These are phyloP conservation scores for Parambassis ranga DNA, from an alignment of 2,797 vertebrate species.

Conservation along the genomic window DNA sequence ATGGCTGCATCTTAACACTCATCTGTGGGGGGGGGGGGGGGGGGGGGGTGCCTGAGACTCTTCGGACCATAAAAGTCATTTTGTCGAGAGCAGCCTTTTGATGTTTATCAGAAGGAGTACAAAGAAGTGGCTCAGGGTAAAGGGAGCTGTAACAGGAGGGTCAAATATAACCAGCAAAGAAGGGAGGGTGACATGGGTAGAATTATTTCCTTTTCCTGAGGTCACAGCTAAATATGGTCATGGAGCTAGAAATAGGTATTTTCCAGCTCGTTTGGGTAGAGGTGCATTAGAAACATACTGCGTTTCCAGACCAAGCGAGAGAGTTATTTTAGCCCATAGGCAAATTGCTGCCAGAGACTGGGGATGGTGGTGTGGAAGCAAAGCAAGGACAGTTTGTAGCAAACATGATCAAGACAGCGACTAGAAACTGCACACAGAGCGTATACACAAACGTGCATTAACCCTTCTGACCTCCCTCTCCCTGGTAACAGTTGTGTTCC, in stretches of 20 bases:
- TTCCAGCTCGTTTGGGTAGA: conserved; percentile 58
- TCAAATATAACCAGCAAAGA: conserved; percentile 57
- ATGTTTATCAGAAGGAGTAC: conserved; percentile 65
- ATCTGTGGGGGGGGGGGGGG: too few species aligned
- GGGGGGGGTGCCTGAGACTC: conserved; percentile 30
- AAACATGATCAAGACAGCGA: background rate
- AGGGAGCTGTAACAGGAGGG: conserved; percentile 42
- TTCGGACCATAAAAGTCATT: conserved; percentile 49
- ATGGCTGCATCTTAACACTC: conserved; percentile 25
- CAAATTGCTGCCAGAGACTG: conserved; percentile 49
- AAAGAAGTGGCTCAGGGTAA: conserved; percentile 55
- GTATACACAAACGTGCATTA: conserved; percentile 28
- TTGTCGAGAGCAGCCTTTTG: conserved; percentile 34
- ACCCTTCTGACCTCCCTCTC: conserved; percentile 52
- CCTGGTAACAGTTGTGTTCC: conserved; percentile 59
- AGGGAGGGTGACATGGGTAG: conserved; percentile 44
- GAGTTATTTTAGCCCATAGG: conserved; percentile 54
- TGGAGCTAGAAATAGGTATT: conserved; percentile 64
- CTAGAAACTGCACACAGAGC: conserved; percentile 8
- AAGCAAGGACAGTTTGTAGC: too few species aligned
- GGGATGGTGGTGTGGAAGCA: conserved; percentile 16
- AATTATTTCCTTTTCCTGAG: conserved; percentile 69
- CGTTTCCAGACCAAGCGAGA: conserved; percentile 38
- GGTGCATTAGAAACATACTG: conserved; percentile 49
- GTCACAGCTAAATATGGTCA: conserved; percentile 70